phyloP scores from a whole-genome alignment of 2,888 invertebrate species.

The Thera obeliscata region DNA sequence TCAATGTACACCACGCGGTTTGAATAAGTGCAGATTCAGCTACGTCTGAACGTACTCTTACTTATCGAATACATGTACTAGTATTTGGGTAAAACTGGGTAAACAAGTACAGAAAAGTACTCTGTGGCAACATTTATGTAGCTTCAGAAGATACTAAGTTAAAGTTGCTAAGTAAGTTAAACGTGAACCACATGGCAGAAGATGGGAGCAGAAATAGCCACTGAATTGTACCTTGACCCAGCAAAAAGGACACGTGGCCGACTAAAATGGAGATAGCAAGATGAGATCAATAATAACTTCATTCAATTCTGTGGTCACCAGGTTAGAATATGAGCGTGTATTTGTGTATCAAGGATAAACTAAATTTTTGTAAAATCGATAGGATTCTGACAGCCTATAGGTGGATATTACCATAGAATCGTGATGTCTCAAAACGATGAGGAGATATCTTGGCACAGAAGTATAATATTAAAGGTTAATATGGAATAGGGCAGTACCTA shows the following conservation, averaged over 20 bases:
- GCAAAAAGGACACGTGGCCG: neutral
- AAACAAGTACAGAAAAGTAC: too few relatives aligned
- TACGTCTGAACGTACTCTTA: too few relatives aligned
- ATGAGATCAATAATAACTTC: neutral
- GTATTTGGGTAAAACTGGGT: too few relatives aligned
- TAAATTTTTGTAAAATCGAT: too few relatives aligned
- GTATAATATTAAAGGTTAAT: neutral
- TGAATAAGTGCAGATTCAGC: too few relatives aligned
- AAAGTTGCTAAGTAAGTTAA: neutral
- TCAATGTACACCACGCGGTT: too few relatives aligned
- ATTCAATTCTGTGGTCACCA: neutral
- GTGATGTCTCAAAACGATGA: too few relatives aligned
- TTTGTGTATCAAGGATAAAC: neutral
- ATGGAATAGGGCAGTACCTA: neutral
- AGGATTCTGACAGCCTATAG: neutral
- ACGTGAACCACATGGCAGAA: neutral
- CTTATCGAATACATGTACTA: too few relatives aligned
- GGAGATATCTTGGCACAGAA: neutral
- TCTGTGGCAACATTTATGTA: too few relatives aligned
- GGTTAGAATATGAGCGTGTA: neutral
- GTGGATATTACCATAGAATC: neutral
- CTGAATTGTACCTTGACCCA: neutral
- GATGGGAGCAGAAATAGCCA: neutral
- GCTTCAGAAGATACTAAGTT: too few relatives aligned
- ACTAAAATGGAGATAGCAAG: neutral